Percentiles rank a stretch among this genome's conserved stretches.
Conservation (phyloP, 2,888 invertebrate genomes). For the Amphipoea lucens region DNA sequence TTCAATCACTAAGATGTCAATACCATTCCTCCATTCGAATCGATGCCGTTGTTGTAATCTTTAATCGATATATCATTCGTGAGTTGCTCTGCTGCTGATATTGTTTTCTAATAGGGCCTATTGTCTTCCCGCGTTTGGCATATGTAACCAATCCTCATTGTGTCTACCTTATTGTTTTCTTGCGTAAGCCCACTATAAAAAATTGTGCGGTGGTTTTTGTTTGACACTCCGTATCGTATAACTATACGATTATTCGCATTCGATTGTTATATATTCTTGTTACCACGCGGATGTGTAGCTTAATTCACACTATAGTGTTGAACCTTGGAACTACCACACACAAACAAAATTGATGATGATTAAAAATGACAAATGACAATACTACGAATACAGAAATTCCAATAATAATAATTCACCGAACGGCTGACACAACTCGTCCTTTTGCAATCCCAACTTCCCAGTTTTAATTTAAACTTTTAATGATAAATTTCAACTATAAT, state of each 20-base stretch:
- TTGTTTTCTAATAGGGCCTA: slow-evolving; percentile 77
- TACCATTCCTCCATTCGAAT: slow-evolving; percentile 65
- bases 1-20: slow-evolving; percentile 75
- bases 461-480: slow-evolving; percentile 56
- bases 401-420: slow-evolving; percentile 30
- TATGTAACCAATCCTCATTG: slow-evolving; percentile 70
- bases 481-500: slow-evolving; percentile 52
- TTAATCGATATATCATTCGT: slow-evolving; percentile 73
- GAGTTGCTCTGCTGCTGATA: slow-evolving; percentile 66
- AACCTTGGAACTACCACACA: not conserved
- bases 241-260: slow-evolving; percentile 44
- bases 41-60: slow-evolving; percentile 67
- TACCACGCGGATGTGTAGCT: not conserved
- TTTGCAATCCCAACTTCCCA: slow-evolving; percentile 38
- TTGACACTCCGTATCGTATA: slow-evolving; percentile 23
- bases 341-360: not conserved
- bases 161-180: slow-evolving; percentile 70
- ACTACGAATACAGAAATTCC: slow-evolving; percentile 22
- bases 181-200: slow-evolving; percentile 60
- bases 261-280: slow-evolving; percentile 21
- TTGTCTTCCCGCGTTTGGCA: slow-evolving; percentile 69
- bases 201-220: slow-evolving; percentile 42
- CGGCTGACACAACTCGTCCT: slow-evolving; percentile 27
- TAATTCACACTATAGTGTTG: not conserved
- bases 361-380: not conserved